Percentiles rank a stretch among this genome's conserved stretches.
Conservation (phyloP, 2,888 invertebrate species). For the Chironomus tentans region DNA sequence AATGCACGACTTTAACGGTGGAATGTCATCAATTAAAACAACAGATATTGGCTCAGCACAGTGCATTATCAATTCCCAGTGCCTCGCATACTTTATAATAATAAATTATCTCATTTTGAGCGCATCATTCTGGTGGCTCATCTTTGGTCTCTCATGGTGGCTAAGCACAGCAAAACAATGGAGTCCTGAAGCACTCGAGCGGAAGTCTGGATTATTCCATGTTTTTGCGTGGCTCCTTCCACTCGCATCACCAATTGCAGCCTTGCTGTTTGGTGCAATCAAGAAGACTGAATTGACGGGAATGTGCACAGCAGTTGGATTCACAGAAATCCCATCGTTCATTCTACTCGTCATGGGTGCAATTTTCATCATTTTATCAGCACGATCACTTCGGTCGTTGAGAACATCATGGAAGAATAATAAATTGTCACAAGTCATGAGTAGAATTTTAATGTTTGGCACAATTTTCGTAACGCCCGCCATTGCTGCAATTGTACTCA, state of each 20-base stretch:
- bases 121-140: constrained; percentile 78
- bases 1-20: constrained; percentile 39
- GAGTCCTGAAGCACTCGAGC: constrained; percentile 86
- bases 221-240: constrained; percentile 83
- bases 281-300: constrained; percentile 73
- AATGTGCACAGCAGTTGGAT: constrained; percentile 57
- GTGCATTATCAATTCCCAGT: constrained; percentile 49
- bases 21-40: constrained; percentile 39
- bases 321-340: constrained; percentile 39
- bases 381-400: constrained; percentile 37
- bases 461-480: constrained; percentile 39
- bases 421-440: constrained; percentile 39
- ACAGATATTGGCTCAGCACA: constrained; percentile 32
- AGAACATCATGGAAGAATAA: constrained; percentile 33
- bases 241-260: constrained; percentile 73
- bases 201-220: constrained; percentile 77
- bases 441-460: constrained; percentile 39
- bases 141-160: constrained; percentile 82
- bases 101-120: constrained; percentile 72
- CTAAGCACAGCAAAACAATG: constrained; percentile 84
- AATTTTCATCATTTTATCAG: constrained; percentile 40
- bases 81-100: constrained; percentile 64
- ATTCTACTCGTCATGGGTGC: constrained; percentile 36
- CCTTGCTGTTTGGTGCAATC: constrained; percentile 67
- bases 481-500: constrained; percentile 35